Evolutionary conservation across 2,888 invertebrate genomes (phyloP).

Genomic region (Mesopsocus fuscifrons): DNA sequence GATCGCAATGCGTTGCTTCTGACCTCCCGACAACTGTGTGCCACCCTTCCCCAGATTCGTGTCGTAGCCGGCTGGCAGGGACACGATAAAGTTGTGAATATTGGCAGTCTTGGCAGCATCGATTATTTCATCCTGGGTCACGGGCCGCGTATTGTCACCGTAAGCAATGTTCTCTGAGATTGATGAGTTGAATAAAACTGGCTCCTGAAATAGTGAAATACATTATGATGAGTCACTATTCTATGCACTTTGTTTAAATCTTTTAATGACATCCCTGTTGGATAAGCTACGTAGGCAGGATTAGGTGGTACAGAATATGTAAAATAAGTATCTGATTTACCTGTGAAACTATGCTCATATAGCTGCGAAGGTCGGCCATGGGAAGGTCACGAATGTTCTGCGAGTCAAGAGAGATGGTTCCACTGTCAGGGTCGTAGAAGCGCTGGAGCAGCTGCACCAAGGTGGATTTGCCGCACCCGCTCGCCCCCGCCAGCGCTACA

Average conservation of each 20-base stretch:
- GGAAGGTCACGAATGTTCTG: constrained; percentile 48
- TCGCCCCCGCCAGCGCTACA: constrained; percentile 81
- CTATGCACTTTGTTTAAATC: too few species aligned
- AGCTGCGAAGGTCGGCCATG: constrained; percentile 67
- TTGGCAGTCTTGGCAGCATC: constrained; percentile 74
- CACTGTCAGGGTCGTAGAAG: constrained; percentile 62
- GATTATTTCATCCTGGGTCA: constrained; percentile 39
- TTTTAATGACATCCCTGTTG: too few species aligned
- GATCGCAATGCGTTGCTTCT: constrained; percentile 87
- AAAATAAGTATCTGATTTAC: too few species aligned
- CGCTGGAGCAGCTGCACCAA: constrained; percentile 75
- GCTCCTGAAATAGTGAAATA: constrained; percentile 86
- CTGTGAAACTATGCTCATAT: constrained; percentile 27
- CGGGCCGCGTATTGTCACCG: constrained; percentile 45
- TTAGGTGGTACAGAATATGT: too few species aligned
- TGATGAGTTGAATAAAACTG: constrained; percentile 77
- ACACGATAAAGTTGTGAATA: constrained; percentile 72
- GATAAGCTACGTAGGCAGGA: too few species aligned
- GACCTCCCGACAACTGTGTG: constrained; percentile 82
- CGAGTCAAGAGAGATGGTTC: constrained; percentile 55
- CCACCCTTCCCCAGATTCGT: constrained; percentile 83
- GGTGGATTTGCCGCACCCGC: constrained; percentile 92
- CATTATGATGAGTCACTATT: too few species aligned
- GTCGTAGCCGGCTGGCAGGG: constrained; percentile 66
- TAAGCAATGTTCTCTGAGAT: constrained; percentile 89